phyloP scores from a whole-genome alignment of 2,888 invertebrate species.

The Cephus nigrinus region DNA sequence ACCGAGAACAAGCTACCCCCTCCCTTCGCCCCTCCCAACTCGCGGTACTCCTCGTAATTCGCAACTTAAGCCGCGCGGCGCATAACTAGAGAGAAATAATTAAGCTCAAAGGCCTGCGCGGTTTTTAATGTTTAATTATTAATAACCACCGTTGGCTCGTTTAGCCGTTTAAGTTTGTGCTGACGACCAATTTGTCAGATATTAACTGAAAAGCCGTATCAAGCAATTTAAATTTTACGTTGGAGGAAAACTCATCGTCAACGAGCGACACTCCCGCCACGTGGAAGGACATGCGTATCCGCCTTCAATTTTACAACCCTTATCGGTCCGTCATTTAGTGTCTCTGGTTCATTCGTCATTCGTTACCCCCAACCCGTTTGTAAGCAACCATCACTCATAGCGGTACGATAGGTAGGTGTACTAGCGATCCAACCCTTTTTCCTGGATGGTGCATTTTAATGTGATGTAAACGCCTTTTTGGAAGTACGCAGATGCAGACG shows the following conservation, averaged over 20 bases:
- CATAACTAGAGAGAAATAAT: constrained; percentile 34
- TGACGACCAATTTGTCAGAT: constrained; percentile 39
- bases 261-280: background rate
- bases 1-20: constrained; percentile 11
- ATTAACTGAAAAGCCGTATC: constrained; percentile 20
- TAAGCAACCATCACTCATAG: background rate
- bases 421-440: background rate
- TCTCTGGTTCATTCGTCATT: background rate
- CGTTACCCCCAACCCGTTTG: background rate
- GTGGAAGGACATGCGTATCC: background rate
- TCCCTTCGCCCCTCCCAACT: constrained; percentile 18
- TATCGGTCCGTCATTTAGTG: background rate
- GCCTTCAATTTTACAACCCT: background rate
- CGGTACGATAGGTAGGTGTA: background rate
- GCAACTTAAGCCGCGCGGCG: constrained; percentile 29
- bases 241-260: constrained; percentile 16
- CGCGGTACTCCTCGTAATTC: constrained; percentile 21
- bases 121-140: constrained; percentile 38
- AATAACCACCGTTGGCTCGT: constrained; percentile 34
- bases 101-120: constrained; percentile 35
- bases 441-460: background rate
- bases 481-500: background rate
- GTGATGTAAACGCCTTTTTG: background rate
- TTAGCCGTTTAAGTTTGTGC: constrained; percentile 34
- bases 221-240: constrained; percentile 33